phyloP scores from a whole-genome alignment of 2,113 vertebrate genomes.

The Psittacula cyanocephala region DNA sequence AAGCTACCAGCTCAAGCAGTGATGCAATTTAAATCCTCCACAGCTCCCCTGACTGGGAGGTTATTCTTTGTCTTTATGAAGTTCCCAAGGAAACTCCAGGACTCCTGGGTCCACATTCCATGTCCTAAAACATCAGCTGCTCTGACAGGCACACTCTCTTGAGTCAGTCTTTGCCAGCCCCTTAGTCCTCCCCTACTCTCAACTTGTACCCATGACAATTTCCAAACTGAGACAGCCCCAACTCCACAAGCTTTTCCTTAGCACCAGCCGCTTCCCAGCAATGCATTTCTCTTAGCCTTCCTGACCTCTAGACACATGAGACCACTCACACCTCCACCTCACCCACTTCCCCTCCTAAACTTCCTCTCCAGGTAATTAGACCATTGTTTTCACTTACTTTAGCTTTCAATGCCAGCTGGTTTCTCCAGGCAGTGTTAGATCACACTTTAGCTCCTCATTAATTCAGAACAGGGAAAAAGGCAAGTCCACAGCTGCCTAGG shows the following conservation, averaged over 20 bases:
- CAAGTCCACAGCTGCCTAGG: neutral
- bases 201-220: fast-evolving
- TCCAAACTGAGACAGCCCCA: fast-evolving
- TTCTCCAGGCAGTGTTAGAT: conserved; percentile 47
- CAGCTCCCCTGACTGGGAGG: neutral
- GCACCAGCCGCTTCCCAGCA: neutral
- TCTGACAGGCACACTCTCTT: neutral
- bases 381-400: conserved; percentile 4
- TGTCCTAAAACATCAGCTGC: neutral
- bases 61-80: neutral
- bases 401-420: conserved; percentile 12
- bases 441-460: conserved; percentile 47
- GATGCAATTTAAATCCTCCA: neutral
- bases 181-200: neutral
- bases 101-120: neutral
- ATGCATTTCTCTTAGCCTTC: neutral
- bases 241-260: neutral
- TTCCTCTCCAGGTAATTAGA: conserved; percentile 45
- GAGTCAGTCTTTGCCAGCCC: neutral
- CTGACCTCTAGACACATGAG: neutral
- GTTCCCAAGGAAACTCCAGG: neutral
- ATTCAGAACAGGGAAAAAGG: neutral
- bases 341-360: neutral
- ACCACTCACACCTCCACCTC: conserved; percentile 11
- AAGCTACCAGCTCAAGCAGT: neutral